These are phyloP conservation scores for Melitaea cinxia DNA, from an alignment of 1,140 invertebrate species.

Conservation along the genomic window DNA sequence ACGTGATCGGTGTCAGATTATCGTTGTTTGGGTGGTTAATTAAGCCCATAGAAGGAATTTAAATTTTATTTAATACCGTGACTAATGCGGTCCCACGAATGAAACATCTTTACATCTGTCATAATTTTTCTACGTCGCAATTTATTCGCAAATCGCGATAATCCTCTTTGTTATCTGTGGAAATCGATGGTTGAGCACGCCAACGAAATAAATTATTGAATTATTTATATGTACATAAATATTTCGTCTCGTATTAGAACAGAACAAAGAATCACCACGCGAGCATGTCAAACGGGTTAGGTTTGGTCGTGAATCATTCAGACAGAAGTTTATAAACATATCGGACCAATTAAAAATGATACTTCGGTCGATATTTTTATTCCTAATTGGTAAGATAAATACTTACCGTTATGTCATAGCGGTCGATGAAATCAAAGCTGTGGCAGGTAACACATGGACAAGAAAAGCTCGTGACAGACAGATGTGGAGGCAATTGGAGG, in stretches of 20 bases:
- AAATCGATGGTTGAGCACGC: slow-evolving; percentile 50
- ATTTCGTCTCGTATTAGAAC: slow-evolving; percentile 47
- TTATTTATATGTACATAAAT: slow-evolving; percentile 60
- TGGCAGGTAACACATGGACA: too few relatives aligned
- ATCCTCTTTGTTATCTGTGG: slow-evolving; percentile 61
- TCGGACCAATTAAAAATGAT: slow-evolving; percentile 60
- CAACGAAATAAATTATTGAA: slow-evolving; percentile 59
- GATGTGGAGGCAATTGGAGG: too few relatives aligned
- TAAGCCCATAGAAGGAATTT: slow-evolving; percentile 56
- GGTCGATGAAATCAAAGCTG: too few relatives aligned
- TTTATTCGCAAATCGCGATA: slow-evolving; percentile 72
- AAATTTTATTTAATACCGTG: slow-evolving; percentile 71
- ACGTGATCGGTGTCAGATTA: slow-evolving; percentile 46
- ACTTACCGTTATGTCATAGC: slow-evolving; percentile 50
- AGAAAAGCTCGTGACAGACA: too few relatives aligned
- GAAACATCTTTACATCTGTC: slow-evolving; percentile 69
- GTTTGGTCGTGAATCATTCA: slow-evolving; percentile 53
- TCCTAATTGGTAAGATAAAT: slow-evolving; percentile 52
- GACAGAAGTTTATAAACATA: slow-evolving; percentile 31
- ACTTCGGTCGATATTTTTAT: slow-evolving; percentile 53
- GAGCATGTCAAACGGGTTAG: slow-evolving; percentile 47
- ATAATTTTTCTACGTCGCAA: slow-evolving; percentile 81
- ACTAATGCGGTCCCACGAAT: slow-evolving; percentile 59
- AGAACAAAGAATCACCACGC: slow-evolving; percentile 44
- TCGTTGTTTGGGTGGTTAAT: slow-evolving; percentile 62